Evolutionary conservation across 2,113 vertebrate species (phyloP).

Genomic region (Vicugna pacos): DNA sequence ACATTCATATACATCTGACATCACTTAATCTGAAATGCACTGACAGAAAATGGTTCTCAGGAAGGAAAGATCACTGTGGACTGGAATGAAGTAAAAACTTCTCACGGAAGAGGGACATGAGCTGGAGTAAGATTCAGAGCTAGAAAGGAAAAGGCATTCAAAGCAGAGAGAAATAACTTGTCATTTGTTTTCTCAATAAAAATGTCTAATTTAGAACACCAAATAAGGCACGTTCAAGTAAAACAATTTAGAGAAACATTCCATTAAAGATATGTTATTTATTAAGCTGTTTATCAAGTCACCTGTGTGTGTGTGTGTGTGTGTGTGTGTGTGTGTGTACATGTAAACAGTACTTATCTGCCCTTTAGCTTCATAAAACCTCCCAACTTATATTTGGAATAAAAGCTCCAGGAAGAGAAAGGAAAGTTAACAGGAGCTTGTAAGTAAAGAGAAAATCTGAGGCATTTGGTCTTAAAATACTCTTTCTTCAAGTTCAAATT

Average conservation of each 20-base stretch:
- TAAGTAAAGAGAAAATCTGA: neutral
- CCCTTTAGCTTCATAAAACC: slow-evolving; percentile 42
- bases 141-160: neutral
- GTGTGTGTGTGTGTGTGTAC: neutral
- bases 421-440: neutral
- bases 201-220: slow-evolving; percentile 17
- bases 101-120: neutral
- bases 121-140: neutral
- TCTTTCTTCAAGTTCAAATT: slow-evolving; percentile 1
- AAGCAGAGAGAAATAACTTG: neutral
- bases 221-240: neutral
- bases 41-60: neutral
- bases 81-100: neutral
- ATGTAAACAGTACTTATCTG: neutral
- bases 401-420: slow-evolving; percentile 5
- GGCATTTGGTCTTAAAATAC: neutral
- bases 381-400: neutral
- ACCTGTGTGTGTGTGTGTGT: neutral
- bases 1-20: neutral
- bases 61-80: neutral
- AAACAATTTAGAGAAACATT: slow-evolving; percentile 30
- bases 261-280: neutral
- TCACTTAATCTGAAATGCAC: neutral
- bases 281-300: neutral
- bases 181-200: slow-evolving; percentile 17